Base-by-base conservation (phyloP, 1,140 invertebrate genomes). In the Drosophila repletoides region DNA sequence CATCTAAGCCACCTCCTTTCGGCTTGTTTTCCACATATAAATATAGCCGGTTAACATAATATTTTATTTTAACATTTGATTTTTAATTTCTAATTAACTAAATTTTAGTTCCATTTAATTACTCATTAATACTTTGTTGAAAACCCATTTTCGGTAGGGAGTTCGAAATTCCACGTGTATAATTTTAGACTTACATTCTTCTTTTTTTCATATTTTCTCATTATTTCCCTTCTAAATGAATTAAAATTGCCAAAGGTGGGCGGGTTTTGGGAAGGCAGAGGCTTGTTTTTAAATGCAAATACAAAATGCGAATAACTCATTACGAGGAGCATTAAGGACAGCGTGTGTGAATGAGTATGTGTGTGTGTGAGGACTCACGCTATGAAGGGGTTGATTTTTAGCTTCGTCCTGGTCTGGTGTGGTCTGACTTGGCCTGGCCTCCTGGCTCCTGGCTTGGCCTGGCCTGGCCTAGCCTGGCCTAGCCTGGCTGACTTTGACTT, bases 291-390 rank as follows among this genome's bases (percentile, higher is more conserved):
- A 66, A 52, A 71, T 74, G 79, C 79, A 68, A 72, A 86, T 79
- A 70, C 69, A 77, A 84, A 84, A 84, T 86, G 80, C 80, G 80
- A 86, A 86, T 80, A 84, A 84, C 80, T 86, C 80, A 84, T 84
- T 84, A 84, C 80, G 80, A 65, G 72, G 63, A 80, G 80, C 80
- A 84, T 84, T 84, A 84, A 86, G 80, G 80, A 71, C 75, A 76
- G 65, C 75, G 53, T 69, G 59, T 75, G 66, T 49, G 48, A 7
- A 49, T 26, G 56, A 15, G 33, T 34, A 41, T 53, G 49, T 28
- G 36, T 28, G 48, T 48, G 24, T 52, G 48, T 36, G 48, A 75
- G 75, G 46, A 79, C 74, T 61, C 76, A 69, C 56, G 65, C 51
- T 40, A 51, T 56, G 53, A 67, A 71, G 80, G 79, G 80, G 81